Evolutionary conservation across 2,113 vertebrate genomes (phyloP), one percentile per base, ranked within the genome.

Genomic region (Theristicus caerulescens): DNA sequence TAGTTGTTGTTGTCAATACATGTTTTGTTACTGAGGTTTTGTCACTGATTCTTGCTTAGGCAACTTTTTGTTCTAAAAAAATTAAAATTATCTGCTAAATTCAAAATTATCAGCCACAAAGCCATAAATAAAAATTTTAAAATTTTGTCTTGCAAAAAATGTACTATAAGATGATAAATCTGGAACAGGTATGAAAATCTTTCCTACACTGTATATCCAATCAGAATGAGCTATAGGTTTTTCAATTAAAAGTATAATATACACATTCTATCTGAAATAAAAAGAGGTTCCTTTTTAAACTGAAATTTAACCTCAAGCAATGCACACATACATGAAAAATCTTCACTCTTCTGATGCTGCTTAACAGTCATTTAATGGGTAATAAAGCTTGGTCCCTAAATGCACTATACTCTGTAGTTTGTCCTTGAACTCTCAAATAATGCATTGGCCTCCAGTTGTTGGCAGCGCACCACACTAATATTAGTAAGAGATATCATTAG

Each of bases 41-140:
- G 73, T 52, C 77, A 62, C 7, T 46, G 65, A 66, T 76, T 65
- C 32, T 94, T 92, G 22, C 82, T 91, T 93, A 88, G 25, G 15
- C 88, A 58, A 62, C 13, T 49, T 77, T 69, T 71, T 71, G 54
- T 54, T 47, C n/a, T 90, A 91, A 94, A 90, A 52, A 65, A 88
- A 46, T 51, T 38, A 79, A 94, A 86, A 17, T 2, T 18, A 69
- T 31, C 25, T 57, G 11, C 49, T 57, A 59, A 87, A 86, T 91
- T 61, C 65, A 81, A 93, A 96, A 92, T 96, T 73, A 77, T 73
- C 34, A 65, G 6, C 64, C n/a, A 92, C 70, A 47, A 92, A 94
- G 17, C 15, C 47, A 80, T 59, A 64, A 78, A 89, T 79, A 49
- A 83, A 84, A 81, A 64, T 52, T 55, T 4, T 34, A 84, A 94